Conservation (phyloP, 1,140 invertebrate genomes). For the Hypothenemus hampei region DNA sequence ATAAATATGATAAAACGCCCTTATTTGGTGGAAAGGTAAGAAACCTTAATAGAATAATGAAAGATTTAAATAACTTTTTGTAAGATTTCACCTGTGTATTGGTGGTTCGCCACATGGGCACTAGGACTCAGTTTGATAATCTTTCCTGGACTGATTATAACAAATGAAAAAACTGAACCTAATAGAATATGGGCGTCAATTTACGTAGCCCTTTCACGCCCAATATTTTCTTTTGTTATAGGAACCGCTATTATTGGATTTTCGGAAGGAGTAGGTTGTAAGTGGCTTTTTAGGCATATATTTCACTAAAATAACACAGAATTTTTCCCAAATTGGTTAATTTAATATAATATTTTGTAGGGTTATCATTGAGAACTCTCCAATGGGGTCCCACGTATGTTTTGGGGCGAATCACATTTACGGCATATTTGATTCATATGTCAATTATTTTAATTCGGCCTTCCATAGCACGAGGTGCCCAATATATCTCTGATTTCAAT, state of each 20-base stretch:
- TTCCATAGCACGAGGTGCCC: conserved; percentile 15
- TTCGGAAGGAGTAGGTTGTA: conserved; percentile 31
- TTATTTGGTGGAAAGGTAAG: conserved; percentile 24
- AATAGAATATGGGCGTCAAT: conserved; percentile 23
- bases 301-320: conserved; percentile 2
- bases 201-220: conserved; percentile 21
- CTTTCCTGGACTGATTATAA: conserved; percentile 11
- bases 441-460: conserved; percentile 16
- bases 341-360: too few species aligned
- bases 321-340: too few species aligned
- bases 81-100: too few species aligned
- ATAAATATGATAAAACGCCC: conserved; percentile 9
- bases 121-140: conserved; percentile 5
- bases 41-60: too few species aligned
- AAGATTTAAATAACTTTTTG: too few species aligned
- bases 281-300: conserved; percentile 11
- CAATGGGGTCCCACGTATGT: conserved; percentile 29
- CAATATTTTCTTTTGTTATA: conserved; percentile 25
- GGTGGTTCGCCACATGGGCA: conserved; percentile 4
- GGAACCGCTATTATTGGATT: conserved; percentile 26
- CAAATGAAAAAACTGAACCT: not conserved
- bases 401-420: conserved; percentile 31
- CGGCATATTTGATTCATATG: conserved; percentile 31
- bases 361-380: conserved; percentile 9
- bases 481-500: conserved; percentile 16